phyloP scores from a whole-genome alignment of 2,113 vertebrate species.

The Nipponia nippon region DNA sequence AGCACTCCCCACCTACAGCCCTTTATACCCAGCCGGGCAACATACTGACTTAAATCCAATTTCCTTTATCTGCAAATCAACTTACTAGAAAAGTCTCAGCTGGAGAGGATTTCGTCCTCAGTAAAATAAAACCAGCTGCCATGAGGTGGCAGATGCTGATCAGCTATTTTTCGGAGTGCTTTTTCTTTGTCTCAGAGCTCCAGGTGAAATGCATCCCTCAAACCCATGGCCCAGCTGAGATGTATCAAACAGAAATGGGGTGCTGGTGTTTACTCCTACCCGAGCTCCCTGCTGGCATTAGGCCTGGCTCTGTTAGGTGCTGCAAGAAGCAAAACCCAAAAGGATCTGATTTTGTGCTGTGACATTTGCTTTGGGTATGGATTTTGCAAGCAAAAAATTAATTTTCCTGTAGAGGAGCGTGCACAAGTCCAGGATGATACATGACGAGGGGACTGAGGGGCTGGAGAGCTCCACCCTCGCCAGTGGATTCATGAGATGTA shows the following conservation, averaged over 20 bases:
- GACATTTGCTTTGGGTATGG: background rate
- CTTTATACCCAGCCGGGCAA: fast-evolving
- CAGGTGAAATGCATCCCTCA: background rate
- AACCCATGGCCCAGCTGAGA: background rate
- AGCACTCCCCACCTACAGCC: background rate
- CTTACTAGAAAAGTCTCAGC: background rate
- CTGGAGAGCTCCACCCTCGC: background rate
- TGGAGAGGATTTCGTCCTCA: background rate
- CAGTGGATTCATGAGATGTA: background rate
- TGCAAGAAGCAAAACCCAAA: background rate
- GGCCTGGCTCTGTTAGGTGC: background rate
- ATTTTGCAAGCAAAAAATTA: background rate
- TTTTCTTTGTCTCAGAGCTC: background rate
- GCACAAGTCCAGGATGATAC: background rate
- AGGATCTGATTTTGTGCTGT: background rate
- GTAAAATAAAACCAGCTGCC: background rate
- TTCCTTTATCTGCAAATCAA: background rate
- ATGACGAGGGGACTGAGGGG: background rate
- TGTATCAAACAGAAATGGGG: background rate
- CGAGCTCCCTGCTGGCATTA: background rate
- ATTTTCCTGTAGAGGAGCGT: background rate
- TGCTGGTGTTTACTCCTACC: background rate
- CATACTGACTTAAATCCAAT: background rate
- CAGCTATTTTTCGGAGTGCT: background rate
- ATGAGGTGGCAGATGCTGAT: constrained; percentile 7